Evolutionary conservation across 1,140 invertebrate species (phyloP).

Genomic region (Nephila pilipes): DNA sequence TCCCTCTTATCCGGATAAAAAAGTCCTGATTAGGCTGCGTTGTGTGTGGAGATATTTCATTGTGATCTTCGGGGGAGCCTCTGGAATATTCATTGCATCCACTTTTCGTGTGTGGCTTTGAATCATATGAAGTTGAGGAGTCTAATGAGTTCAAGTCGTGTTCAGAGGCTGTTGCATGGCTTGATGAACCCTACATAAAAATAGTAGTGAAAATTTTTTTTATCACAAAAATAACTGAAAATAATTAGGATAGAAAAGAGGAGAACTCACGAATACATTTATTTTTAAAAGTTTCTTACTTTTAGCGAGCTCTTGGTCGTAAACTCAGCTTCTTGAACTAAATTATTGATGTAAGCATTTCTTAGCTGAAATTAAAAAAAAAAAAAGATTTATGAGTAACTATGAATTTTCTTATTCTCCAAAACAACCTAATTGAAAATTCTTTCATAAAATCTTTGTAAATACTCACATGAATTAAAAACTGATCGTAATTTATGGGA

Average conservation of each 20-base stretch:
- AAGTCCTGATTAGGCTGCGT: slow-evolving; percentile 92
- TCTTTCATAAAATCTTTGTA: too few species aligned
- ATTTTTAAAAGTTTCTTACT: slow-evolving; percentile 44
- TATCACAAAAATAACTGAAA: neutral
- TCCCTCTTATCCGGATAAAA: slow-evolving; percentile 91
- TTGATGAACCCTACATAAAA: neutral
- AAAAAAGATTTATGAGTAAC: neutral
- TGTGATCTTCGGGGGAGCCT: neutral
- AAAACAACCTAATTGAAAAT: too few species aligned
- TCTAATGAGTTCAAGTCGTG: slow-evolving; percentile 1
- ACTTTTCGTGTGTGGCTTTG: slow-evolving; percentile 13
- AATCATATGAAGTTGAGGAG: neutral
- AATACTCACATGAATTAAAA: too few species aligned
- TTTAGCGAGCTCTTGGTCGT: slow-evolving; percentile 61
- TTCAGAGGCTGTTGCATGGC: neutral
- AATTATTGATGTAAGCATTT: slow-evolving; percentile 75
- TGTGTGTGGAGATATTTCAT: neutral
- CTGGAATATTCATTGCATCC: neutral
- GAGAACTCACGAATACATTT: neutral
- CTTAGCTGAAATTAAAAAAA: slow-evolving; percentile 69
- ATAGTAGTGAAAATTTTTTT: neutral
- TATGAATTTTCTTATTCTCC: too few species aligned
- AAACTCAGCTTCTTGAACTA: slow-evolving; percentile 75
- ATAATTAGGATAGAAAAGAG: neutral
- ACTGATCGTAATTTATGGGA: too few species aligned